Evolutionary conservation across 2,888 invertebrate species (phyloP).

Genomic region (Cylloceria caligata): DNA sequence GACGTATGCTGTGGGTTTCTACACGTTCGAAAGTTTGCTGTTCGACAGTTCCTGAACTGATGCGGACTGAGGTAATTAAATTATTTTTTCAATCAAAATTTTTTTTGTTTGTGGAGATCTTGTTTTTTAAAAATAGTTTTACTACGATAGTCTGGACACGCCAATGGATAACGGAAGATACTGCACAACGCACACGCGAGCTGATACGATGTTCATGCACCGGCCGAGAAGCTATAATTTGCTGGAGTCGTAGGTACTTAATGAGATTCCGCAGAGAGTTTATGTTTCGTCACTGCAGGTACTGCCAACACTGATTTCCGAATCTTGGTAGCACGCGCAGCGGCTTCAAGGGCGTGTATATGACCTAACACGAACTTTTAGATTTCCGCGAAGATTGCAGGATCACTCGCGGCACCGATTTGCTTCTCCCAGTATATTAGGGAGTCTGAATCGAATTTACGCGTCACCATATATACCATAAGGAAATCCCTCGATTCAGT

Average conservation of each 20-base stretch:
- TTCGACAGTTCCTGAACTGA: slow-evolving; percentile 27
- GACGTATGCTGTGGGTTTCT: slow-evolving; percentile 25
- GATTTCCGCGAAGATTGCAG: slow-evolving; percentile 24
- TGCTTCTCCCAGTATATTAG: slow-evolving; percentile 49
- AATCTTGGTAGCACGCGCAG: slow-evolving; percentile 1
- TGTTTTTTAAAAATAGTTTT: slow-evolving; percentile 35
- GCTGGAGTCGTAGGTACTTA: no score
- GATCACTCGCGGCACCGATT: slow-evolving; percentile 30
- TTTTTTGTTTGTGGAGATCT: slow-evolving; percentile 20
- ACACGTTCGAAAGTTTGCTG: slow-evolving; percentile 25
- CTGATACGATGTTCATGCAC: background rate
- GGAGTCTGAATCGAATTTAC: slow-evolving; percentile 40
- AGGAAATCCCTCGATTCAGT: slow-evolving; percentile 43
- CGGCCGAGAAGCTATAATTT: no score
- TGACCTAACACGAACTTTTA: slow-evolving; percentile 35
- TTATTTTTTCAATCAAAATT: no score
- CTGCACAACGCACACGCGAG: slow-evolving; percentile 7
- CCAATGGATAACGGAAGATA: slow-evolving; percentile 9
- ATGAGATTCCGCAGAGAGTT: slow-evolving; percentile 18
- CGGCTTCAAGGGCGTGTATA: no score
- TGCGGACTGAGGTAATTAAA: slow-evolving; percentile 42
- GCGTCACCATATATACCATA: slow-evolving; percentile 20
- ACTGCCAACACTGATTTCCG: slow-evolving; percentile 11
- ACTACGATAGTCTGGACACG: slow-evolving; percentile 40
- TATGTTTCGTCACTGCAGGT: background rate